phyloP scores from a whole-genome alignment of 2,113 vertebrate genomes.

The Brevimyrus niger region DNA sequence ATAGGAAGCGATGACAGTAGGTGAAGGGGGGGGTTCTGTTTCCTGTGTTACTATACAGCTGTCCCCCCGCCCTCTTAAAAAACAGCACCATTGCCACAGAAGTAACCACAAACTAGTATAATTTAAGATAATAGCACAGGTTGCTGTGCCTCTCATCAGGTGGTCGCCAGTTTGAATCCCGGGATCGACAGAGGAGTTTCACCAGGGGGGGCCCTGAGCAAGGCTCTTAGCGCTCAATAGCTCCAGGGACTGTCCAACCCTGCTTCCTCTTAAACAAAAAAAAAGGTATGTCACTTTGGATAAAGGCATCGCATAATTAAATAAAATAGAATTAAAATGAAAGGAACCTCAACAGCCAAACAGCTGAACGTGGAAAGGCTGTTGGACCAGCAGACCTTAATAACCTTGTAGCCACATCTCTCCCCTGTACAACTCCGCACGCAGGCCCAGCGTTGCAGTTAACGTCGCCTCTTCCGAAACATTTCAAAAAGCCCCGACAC shows the following conservation, averaged over 20 bases:
- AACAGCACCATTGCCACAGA: background rate
- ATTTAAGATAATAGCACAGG: background rate
- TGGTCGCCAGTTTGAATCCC: background rate
- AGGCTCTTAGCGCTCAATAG: background rate
- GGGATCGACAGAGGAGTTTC: background rate
- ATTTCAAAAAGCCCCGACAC: background rate
- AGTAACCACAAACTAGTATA: background rate
- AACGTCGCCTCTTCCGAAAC: background rate
- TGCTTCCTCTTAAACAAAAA: background rate
- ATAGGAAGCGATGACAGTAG: background rate
- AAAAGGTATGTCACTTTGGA: background rate
- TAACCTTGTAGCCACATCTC: background rate
- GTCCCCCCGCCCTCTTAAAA: background rate
- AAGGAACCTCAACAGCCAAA: background rate
- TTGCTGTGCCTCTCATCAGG: background rate
- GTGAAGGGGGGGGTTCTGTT: background rate
- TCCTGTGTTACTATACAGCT: background rate
- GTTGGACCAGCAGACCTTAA: background rate
- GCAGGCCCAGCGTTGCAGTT: background rate
- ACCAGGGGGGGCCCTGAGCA: background rate
- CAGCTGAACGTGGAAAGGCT: background rate
- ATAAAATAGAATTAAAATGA: background rate
- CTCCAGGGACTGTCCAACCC: background rate
- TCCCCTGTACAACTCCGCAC: background rate
- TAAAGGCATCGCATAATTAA: background rate